Base-by-base conservation (phyloP, 1,140 invertebrate genomes). In the Nasonia longicornis region DNA sequence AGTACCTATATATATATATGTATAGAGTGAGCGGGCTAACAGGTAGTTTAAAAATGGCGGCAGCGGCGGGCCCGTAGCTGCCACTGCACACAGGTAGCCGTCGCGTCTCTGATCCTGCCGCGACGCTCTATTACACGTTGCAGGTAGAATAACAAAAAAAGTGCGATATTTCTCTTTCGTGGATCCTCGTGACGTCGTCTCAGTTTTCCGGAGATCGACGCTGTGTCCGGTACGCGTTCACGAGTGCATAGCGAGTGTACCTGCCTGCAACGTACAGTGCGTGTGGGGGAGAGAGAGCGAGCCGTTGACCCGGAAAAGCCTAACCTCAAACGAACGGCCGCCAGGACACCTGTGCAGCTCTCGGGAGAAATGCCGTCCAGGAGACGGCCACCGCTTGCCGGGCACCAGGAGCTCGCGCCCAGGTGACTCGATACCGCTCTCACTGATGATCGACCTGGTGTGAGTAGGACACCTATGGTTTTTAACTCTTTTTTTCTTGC, bases 1-100 rank as follows among this genome's bases (percentile, higher is more conserved):
- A 20, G 52, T 72, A 72, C 22, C 3, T 38, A 72, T 72, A 35
- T 14, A 0, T 38, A 26, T 38, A 72, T 72, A 35, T 14, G 3
- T 38, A 26, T 26, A 26, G 26, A 31, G 29, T 31, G 48, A 22
- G 80, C 73, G 70, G 85, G 81, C 84, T 84, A 87, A 86, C 87
- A 87, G 88, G 88, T 89, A 89, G 88, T 89, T 89, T 88, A 89
- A 89, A 90, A 89, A 90, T 90, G 89, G 89, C 89, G 86, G 83
- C 87, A 83, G 82, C 84, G 86, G 86, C 86, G 85, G 88, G 87
- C 16, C 8, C 22, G 70, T 52, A n/a, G 66, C 31, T 71, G 58
- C 77, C 38, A 26, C 71, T 38, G 29, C 42, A 42, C 69, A 20
- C 48, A n/a, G 20, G 70, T 42, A 45, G n/a, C 10, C 38, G 38